phyloP scores from a whole-genome alignment of 2,888 invertebrate species.

The Trissolcus japonicus region DNA sequence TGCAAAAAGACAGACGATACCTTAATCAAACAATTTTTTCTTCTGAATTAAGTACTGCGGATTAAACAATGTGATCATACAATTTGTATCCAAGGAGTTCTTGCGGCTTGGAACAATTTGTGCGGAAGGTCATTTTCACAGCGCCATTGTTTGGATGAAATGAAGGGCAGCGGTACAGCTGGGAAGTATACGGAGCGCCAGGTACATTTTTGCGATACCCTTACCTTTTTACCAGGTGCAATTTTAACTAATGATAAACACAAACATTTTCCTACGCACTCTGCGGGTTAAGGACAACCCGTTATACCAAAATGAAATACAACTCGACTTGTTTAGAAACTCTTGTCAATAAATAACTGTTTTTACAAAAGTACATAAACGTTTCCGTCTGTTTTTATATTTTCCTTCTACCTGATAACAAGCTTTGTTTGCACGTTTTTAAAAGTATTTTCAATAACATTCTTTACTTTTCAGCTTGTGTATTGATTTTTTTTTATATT shows the following conservation, averaged over 20 bases:
- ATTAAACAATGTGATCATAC: conserved; percentile 9
- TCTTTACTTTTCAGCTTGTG: too few species aligned
- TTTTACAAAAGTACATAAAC: too few species aligned
- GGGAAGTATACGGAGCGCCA: conserved; percentile 16
- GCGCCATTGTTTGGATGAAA: conserved; percentile 15
- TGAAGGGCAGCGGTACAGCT: conserved; percentile 23
- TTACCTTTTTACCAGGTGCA: conserved; percentile 33
- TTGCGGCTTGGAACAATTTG: conserved; percentile 23
- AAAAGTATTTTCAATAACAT: too few species aligned
- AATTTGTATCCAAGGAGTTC: conserved; percentile 13
- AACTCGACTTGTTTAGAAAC: too few species aligned
- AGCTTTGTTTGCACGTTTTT: too few species aligned
- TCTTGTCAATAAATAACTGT: too few species aligned
- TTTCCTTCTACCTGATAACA: too few species aligned
- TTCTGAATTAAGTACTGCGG: not conserved
- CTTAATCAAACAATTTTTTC: conserved; percentile 21
- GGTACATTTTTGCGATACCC: conserved; percentile 18
- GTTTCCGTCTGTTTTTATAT: too few species aligned
- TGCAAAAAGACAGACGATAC: conserved; percentile 6
- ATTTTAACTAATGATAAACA: conserved; percentile 12
- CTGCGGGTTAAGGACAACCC: not conserved
- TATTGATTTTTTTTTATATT: too few species aligned
- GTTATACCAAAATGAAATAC: too few species aligned
- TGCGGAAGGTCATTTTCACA: conserved; percentile 25
- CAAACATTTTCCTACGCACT: conserved; percentile 3